Conservation (phyloP, 1,140 invertebrate genomes). For the Drosophila grimshawi region DNA sequence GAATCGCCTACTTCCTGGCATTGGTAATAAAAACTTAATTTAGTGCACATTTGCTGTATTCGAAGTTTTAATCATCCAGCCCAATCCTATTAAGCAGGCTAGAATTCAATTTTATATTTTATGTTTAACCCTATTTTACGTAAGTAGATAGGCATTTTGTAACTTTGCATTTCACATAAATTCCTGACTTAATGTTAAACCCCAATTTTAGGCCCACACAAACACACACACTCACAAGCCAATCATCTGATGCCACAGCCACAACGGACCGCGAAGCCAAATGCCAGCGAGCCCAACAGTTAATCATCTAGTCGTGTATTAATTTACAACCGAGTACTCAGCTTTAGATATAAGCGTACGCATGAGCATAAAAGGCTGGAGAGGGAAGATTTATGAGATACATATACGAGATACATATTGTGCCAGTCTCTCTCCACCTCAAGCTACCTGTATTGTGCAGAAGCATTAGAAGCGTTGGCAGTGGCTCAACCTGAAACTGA, state of each 20-base stretch:
- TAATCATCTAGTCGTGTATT: constrained; percentile 41
- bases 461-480: neutral
- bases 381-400: constrained; percentile 30
- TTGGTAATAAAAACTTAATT: neutral
- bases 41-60: neutral
- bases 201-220: neutral
- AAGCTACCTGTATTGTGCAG: neutral
- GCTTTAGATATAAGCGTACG: neutral
- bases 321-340: constrained; percentile 22
- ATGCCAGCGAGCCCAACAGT: constrained; percentile 18
- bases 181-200: constrained; percentile 4
- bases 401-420: constrained; percentile 15
- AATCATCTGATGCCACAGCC: constrained; percentile 7
- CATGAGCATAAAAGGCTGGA: constrained; percentile 2
- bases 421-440: neutral
- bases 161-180: constrained; percentile 21
- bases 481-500: neutral
- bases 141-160: neutral
- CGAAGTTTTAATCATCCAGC: neutral
- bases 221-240: neutral
- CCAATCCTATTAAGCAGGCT: neutral
- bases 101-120: neutral
- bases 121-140: neutral
- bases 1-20: too few species aligned
- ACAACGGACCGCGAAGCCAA: neutral